These are phyloP conservation scores for Epsilonema sp. DNA, from an alignment of 2,888 invertebrate genomes.

Conservation along the genomic window DNA sequence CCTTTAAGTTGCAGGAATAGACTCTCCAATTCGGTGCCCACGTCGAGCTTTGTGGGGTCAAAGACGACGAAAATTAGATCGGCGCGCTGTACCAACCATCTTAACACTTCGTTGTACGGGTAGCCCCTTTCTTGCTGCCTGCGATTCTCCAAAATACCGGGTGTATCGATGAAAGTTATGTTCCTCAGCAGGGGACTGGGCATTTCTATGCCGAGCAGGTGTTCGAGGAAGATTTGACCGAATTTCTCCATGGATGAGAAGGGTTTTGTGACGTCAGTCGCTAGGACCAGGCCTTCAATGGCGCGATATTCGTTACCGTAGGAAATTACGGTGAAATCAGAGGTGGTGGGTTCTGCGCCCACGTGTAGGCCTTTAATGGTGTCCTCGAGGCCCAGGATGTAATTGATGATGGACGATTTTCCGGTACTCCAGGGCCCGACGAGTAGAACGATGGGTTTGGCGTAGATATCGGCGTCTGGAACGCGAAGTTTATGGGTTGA, in stretches of 20 bases:
- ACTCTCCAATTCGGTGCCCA: constrained; percentile 80
- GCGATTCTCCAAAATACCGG: constrained; percentile 66
- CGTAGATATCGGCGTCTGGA: constrained; percentile 51
- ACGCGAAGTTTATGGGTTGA: too few relatives aligned
- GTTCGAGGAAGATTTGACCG: constrained; percentile 60
- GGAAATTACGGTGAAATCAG: constrained; percentile 45
- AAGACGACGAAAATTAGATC: constrained; percentile 85
- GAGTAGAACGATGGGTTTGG: constrained; percentile 71
- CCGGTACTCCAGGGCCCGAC: constrained; percentile 95
- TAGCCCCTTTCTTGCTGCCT: constrained; percentile 78
- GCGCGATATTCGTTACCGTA: constrained; percentile 39
- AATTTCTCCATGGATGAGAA: constrained; percentile 83
- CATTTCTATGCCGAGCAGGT: constrained; percentile 17
- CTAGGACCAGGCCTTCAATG: constrained; percentile 71
- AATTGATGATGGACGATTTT: constrained; percentile 79
- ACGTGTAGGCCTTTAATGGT: constrained; percentile 29
- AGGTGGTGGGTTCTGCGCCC: constrained; percentile 56
- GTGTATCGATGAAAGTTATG: constrained; percentile 82
- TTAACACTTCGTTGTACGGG: constrained; percentile 83
- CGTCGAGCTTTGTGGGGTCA: constrained; percentile 82
- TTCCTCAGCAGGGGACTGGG: constrained; percentile 7
- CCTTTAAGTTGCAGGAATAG: constrained; percentile 43
- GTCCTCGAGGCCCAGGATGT: constrained; percentile 66
- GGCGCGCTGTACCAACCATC: constrained; percentile 89
- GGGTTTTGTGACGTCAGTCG: constrained; percentile 65